Evolutionary conservation across 1,140 invertebrate species (phyloP).

Genomic region (Tribolium madens): DNA sequence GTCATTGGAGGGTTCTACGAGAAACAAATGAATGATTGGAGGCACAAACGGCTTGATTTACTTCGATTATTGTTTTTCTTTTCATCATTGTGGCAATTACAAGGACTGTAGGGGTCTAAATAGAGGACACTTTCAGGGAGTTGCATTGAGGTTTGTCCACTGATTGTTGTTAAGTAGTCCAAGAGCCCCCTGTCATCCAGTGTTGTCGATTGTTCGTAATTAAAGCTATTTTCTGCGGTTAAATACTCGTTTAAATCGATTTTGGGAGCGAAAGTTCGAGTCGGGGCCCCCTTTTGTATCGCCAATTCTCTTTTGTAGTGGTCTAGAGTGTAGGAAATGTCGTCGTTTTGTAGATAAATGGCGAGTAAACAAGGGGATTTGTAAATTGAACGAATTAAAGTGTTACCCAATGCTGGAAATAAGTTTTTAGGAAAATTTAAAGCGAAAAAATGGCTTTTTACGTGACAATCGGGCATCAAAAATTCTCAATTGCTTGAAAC

Average conservation of each 20-base stretch:
- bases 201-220: not conserved
- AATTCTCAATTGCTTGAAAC: slow-evolving; percentile 9
- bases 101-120: slow-evolving; percentile 7
- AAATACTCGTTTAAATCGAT: not conserved
- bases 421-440: not conserved
- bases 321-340: slow-evolving; percentile 23
- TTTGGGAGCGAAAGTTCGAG: not conserved
- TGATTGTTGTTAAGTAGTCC: not conserved
- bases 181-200: slow-evolving; percentile 3
- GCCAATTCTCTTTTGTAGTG: slow-evolving; percentile 1
- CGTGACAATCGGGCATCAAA: slow-evolving; percentile 32
- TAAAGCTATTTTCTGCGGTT: not conserved
- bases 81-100: not conserved
- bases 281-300: not conserved
- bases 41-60: not conserved
- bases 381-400: not conserved
- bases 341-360: slow-evolving; percentile 28
- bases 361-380: not conserved
- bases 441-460: not conserved
- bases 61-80: not conserved
- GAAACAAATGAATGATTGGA: not conserved
- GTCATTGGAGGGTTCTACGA: not conserved
- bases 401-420: slow-evolving; percentile 18
- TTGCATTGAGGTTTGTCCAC: not conserved
- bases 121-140: slow-evolving; percentile 28